Percentiles rank a stretch among this genome's conserved stretches.
phyloP scores from a whole-genome alignment of 2,113 vertebrate genomes.

The Lophius piscatorius region DNA sequence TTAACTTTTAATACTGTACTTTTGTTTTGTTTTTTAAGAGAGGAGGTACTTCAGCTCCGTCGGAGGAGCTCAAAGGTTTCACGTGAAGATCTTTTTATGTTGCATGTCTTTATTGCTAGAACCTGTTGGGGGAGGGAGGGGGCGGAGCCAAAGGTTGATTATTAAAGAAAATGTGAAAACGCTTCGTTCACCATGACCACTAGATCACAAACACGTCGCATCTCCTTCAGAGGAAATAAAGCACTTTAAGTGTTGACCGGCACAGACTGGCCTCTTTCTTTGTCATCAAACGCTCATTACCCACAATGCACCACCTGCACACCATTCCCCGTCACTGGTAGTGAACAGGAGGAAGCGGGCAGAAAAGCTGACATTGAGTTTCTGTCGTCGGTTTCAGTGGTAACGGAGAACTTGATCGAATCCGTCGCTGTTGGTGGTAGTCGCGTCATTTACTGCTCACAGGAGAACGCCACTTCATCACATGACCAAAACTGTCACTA shows the following conservation, averaged over 20 bases:
- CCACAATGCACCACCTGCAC: conserved; percentile 5
- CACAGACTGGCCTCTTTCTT: conserved; percentile 24
- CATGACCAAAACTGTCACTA: no score
- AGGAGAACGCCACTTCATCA: no score
- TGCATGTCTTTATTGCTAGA: conserved; percentile 67
- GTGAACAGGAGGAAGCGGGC: no score
- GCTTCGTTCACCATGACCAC: conserved; percentile 79
- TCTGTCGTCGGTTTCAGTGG: no score
- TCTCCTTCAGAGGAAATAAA: conserved; percentile 76
- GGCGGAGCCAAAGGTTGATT: conserved; percentile 59
- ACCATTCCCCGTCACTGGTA: no score
- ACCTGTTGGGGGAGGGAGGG: conserved; percentile 19
- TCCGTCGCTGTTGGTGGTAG: no score
- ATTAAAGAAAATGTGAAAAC: conserved; percentile 77
- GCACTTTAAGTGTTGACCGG: conserved; percentile 79
- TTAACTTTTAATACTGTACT: conserved; percentile 60
- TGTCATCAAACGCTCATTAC: not conserved
- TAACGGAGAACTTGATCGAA: no score
- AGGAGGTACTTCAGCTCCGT: conserved; percentile 50
- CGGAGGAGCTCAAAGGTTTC: conserved; percentile 42
- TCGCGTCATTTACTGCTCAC: no score
- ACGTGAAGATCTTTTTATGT: conserved; percentile 65
- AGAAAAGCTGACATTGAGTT: no score
- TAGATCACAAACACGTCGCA: conserved; percentile 69
- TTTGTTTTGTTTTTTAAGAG: no score